Conservation (phyloP, 2,113 vertebrate genomes). For the Argyrosomus japonicus region DNA sequence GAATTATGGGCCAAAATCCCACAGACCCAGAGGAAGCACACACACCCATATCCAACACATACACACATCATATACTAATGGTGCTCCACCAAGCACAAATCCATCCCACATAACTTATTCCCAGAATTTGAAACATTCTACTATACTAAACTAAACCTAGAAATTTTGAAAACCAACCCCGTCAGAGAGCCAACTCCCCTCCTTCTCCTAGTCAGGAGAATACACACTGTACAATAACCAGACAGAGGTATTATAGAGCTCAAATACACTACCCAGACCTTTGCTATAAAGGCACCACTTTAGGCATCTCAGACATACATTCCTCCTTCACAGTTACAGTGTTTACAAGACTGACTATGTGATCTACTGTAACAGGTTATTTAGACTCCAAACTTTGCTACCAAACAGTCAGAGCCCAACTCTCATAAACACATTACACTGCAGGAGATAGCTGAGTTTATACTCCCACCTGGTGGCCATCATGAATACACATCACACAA, state of each 20-base stretch:
- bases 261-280: slow-evolving; percentile 3
- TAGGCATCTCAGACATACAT: slow-evolving; percentile 45
- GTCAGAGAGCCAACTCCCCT: slow-evolving; percentile 44
- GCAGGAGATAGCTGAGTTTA: slow-evolving; percentile 19
- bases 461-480: slow-evolving; percentile 74
- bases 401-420: slow-evolving; percentile 28
- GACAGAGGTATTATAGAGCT: slow-evolving; percentile 21
- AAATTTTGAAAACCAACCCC: slow-evolving; percentile 56
- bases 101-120: slow-evolving; percentile 75
- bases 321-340: slow-evolving; percentile 38
- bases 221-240: slow-evolving; percentile 56
- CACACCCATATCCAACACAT: slow-evolving; percentile 84
- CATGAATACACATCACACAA: neutral
- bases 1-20: slow-evolving; percentile 87
- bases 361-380: slow-evolving; percentile 77
- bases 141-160: slow-evolving; percentile 59
- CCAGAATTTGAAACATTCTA: slow-evolving; percentile 73
- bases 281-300: slow-evolving; percentile 17
- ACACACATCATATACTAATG: slow-evolving; percentile 81
- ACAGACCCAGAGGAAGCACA: slow-evolving; percentile 87
- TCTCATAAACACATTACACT: slow-evolving; percentile 47
- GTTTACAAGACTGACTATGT: slow-evolving; percentile 51
- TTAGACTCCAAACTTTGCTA: slow-evolving; percentile 59
- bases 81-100: slow-evolving; percentile 77
- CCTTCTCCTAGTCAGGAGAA: slow-evolving; percentile 31